Evolutionary conservation across 1,140 invertebrate species (phyloP).

Genomic region (Bombus ignitus): DNA sequence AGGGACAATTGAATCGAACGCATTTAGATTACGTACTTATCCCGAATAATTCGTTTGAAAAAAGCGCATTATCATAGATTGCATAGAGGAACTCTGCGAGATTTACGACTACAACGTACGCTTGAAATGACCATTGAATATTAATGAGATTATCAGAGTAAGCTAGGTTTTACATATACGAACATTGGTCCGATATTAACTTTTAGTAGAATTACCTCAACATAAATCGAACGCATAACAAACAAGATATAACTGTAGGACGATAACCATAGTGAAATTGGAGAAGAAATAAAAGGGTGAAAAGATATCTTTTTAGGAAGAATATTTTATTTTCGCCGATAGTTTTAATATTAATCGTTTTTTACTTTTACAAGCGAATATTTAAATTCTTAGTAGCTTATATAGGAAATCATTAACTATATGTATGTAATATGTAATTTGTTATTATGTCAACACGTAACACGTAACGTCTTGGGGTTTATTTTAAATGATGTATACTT

Average conservation of each 20-base stretch:
- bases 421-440: no score
- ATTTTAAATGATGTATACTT: not conserved
- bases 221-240: not conserved
- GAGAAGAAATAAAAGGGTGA: not conserved
- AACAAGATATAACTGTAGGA: no score
- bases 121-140: slow-evolving; percentile 1
- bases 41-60: not conserved
- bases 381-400: no score
- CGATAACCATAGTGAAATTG: no score
- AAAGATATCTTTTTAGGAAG: no score
- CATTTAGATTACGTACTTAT: not conserved
- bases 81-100: not conserved
- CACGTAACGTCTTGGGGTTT: not conserved
- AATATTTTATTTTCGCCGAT: no score
- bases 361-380: no score
- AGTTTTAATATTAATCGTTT: no score
- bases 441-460: no score
- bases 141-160: slow-evolving; percentile 7
- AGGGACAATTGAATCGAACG: not conserved
- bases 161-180: not conserved
- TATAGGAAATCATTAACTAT: no score
- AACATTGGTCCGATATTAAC: not conserved
- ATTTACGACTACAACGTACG: not conserved
- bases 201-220: not conserved
- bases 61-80: not conserved